These are phyloP conservation scores for Xiphorhynchus erythropygius DNA, from an alignment of 2,797 vertebrate genomes.

Conservation along the genomic window DNA sequence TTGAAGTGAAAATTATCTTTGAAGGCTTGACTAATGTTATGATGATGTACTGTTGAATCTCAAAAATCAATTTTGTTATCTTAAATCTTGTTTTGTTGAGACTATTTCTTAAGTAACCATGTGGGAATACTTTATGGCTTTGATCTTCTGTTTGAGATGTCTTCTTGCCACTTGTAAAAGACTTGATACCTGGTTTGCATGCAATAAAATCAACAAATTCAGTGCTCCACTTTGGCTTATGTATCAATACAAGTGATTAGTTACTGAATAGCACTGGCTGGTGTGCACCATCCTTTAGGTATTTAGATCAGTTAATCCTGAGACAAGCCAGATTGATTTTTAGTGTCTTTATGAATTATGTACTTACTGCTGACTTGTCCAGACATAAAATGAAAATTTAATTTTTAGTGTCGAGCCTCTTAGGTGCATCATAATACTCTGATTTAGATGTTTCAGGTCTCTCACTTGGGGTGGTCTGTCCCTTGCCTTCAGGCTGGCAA, in stretches of 20 bases:
- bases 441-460: not conserved
- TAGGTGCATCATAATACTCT: not conserved
- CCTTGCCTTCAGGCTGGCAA: not conserved
- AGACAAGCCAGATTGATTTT: slow-evolving; percentile 16
- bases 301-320: not conserved
- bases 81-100: not conserved
- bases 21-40: not conserved
- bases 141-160: not conserved
- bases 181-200: not conserved
- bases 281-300: not conserved
- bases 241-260: not conserved
- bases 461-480: not conserved
- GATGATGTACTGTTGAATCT: not conserved
- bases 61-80: not conserved
- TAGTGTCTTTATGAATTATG: slow-evolving; percentile 1
- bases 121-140: not conserved
- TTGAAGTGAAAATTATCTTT: not conserved
- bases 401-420: not conserved
- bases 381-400: not conserved
- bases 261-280: not conserved
- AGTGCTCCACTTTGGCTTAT: not conserved
- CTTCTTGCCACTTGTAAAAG: not conserved
- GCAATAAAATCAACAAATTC: not conserved
- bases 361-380: slow-evolving; percentile 1
- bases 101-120: not conserved